Evolutionary conservation across 2,888 invertebrate species (phyloP).

Genomic region (Aethes cnicana): DNA sequence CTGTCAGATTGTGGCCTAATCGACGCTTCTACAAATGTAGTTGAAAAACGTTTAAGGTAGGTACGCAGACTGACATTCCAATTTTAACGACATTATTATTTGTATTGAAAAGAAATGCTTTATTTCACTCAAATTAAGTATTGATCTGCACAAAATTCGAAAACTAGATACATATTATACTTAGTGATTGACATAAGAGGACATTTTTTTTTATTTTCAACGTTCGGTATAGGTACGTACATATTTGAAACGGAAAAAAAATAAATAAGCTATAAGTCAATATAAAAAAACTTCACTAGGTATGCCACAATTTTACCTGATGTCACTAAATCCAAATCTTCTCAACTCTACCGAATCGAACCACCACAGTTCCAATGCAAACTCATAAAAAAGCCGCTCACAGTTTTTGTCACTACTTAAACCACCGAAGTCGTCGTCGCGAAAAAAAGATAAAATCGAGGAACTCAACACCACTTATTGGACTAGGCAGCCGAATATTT

Average conservation of each 20-base stretch:
- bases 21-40: too few relatives aligned
- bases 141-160: too few relatives aligned
- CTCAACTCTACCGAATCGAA: constrained; percentile 45
- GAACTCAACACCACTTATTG: constrained; percentile 81
- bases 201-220: neutral
- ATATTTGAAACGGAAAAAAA: constrained; percentile 11
- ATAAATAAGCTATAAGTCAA: constrained; percentile 22
- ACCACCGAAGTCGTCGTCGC: constrained; percentile 19
- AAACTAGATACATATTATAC: too few relatives aligned
- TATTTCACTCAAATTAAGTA: too few relatives aligned
- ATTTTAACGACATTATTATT: too few relatives aligned
- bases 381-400: constrained; percentile 12
- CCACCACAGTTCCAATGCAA: constrained; percentile 42
- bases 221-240: neutral
- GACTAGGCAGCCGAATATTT: constrained; percentile 82
- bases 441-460: constrained; percentile 55
- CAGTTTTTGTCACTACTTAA: constrained; percentile 13
- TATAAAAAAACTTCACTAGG: constrained; percentile 19
- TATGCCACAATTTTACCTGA: constrained; percentile 45
- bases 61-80: too few relatives aligned
- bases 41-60: too few relatives aligned
- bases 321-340: constrained; percentile 41
- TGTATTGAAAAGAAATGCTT: too few relatives aligned
- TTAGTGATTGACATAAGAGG: too few relatives aligned
- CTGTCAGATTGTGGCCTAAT: too few relatives aligned